A percentile compares a stretch with the other conserved stretches of the same genome.
Evolutionary conservation across 2,797 vertebrate genomes (phyloP).

Genomic region (Valencia hispanica): DNA sequence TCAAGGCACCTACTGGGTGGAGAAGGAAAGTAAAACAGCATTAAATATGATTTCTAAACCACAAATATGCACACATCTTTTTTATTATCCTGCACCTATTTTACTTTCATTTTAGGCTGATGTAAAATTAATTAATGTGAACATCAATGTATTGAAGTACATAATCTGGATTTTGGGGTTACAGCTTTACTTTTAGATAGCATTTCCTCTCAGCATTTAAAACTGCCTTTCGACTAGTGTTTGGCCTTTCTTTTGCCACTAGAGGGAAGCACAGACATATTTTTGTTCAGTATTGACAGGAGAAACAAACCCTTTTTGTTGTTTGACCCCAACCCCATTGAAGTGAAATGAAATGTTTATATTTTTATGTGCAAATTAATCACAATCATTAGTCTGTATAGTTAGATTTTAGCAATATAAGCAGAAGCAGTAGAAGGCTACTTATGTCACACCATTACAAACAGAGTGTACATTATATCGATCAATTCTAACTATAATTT

Average conservation of each 20-base stretch:
- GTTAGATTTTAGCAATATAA: too few relatives aligned
- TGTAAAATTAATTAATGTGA: not conserved
- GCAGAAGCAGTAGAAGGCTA: too few relatives aligned
- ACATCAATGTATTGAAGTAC: not conserved
- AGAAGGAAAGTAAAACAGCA: not conserved
- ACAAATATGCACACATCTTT: not conserved
- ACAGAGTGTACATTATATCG: too few relatives aligned
- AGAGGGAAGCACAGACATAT: conserved; percentile 38
- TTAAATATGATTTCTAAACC: not conserved
- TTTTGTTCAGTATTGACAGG: not conserved
- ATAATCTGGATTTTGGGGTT: not conserved
- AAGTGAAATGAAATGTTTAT: too few relatives aligned
- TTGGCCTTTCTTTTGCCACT: conserved; percentile 34
- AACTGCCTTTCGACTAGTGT: not conserved
- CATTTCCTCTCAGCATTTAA: not conserved
- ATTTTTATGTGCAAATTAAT: too few relatives aligned
- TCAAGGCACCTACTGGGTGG: not conserved
- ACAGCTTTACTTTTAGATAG: not conserved
- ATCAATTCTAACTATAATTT: too few relatives aligned
- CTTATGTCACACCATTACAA: too few relatives aligned
- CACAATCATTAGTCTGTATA: too few relatives aligned
- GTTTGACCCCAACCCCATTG: rapidly evolving
- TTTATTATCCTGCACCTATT: not conserved
- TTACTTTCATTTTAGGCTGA: not conserved
- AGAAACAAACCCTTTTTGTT: not conserved